Evolutionary conservation across 2,888 invertebrate species (phyloP), one percentile per base, ranked within the genome.

Genomic region (Volucella inflata): DNA sequence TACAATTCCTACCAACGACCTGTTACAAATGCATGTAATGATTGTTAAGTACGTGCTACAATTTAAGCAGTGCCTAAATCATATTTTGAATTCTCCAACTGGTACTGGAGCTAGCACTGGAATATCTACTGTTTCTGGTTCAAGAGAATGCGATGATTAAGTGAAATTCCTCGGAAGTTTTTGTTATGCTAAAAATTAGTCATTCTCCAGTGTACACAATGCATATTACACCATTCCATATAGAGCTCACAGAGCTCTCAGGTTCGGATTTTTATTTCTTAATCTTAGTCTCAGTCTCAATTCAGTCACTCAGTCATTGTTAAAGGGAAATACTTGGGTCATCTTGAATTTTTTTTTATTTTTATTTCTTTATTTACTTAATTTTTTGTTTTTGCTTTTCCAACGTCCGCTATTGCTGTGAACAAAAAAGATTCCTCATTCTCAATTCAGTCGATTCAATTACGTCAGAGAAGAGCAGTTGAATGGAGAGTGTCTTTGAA

Each of bases 141-240:
- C 16, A 76, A 76, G 72, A 77, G 57, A 62, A 62, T 72, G 44
- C 57, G 80, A 85, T 85, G 85, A 81, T 81, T 85, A 80, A 85
- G 76, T 68, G 57, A 80, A 85, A 81, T 85, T 81, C 85, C 67
- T 46, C 30, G 57, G 71, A 85, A 77, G 71, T 59, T 70, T 21
- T 53, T 17, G 70, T 59, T 70, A 59, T 70, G 70, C 48, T 67
- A 57, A 68, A 75, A 81, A 68, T 85, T 81, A 85, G 81, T 77
- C 80, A 80, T 51, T 30, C 30, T 30, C 30, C 30, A 30, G 30
- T 76, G 78, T 16, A 48, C 53, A 62, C 40, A 68, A 60, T 65
- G 64, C 46, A 42, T 42, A 62, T 42, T 67, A 44, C 71, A 57
- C 14, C 46, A 4, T 14, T 8, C 14, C 48, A 48, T 59, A 51